Evolutionary conservation across 2,113 vertebrate species (phyloP), one percentile per base, ranked within the genome.

Genomic region (Trichechus manatus): DNA sequence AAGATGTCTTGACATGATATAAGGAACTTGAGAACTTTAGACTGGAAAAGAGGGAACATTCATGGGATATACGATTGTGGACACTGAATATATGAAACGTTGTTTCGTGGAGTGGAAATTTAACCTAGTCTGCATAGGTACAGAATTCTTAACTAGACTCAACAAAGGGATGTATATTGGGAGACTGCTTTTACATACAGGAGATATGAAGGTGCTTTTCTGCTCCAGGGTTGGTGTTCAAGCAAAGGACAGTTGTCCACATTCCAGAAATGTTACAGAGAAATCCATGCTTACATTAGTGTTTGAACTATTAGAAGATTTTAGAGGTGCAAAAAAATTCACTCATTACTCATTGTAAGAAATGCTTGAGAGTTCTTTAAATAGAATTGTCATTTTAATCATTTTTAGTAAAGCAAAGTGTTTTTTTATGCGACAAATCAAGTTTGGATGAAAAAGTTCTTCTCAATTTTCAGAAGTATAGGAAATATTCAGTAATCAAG

Each of bases 1-100:
- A 92, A 89, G 66, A 42, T 93, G 31, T 83, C 61, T 61, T 64
- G 19, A 47, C 92, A 81, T 92, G 81, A 92, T 31, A 59, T 15
- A 63, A 83, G n/a, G 27, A 75, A 86, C 2, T 23, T 25, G 39
- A 85, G 47, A 82, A 93, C 0, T 42, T 50, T 8, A 44, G 29
- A 22, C 42, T 64, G 20, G 6, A 72, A 97, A 27, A 56, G 13
- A 72, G 22, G 72, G 14, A 63, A 25, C 64, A 80, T 29, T 33
- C 31, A 82, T 64, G 14, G 0, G 3, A 61, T 42, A 75, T 2
- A 25, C 74, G 75, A 64, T 33, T 89, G 19, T 3, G 9, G 0
- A 47, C 10, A 70, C 66, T 66, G 39, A 5, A 68, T 74, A 14
- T 42, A 31, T 75, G 70, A 83, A 94, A 74, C 56, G 77, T 44